Percentiles rank a stretch among this genome's conserved stretches.
phyloP scores from a whole-genome alignment of 2,113 vertebrate genomes.

The Lasiurus borealis region DNA sequence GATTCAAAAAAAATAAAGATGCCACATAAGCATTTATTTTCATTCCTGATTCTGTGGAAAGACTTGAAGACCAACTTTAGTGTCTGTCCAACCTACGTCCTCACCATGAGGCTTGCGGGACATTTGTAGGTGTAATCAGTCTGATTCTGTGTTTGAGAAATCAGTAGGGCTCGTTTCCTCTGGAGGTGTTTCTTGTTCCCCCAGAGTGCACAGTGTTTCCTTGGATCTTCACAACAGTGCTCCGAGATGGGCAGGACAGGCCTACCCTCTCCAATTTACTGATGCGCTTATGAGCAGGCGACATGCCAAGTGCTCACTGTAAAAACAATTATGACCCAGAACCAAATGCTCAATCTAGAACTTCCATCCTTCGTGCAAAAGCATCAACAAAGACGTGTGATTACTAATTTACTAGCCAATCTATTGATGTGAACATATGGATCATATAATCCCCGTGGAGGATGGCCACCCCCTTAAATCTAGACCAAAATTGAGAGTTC shows the following conservation, averaged over 20 bases:
- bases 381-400: neutral
- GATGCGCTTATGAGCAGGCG: neutral
- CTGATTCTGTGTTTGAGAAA: neutral
- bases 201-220: neutral
- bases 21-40: slow-evolving; percentile 22
- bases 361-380: neutral
- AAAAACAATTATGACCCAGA: neutral
- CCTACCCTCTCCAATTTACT: neutral
- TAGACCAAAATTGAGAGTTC: neutral
- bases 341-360: neutral
- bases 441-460: neutral
- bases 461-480: neutral
- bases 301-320: neutral
- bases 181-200: neutral
- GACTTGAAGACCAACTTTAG: neutral
- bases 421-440: neutral
- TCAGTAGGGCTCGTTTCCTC: neutral
- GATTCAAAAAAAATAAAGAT: neutral
- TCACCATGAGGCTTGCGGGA: neutral
- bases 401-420: neutral
- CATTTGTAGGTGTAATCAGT: neutral
- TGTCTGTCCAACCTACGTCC: neutral
- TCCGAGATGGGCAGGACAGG: neutral
- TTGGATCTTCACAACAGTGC: slow-evolving; percentile 1
- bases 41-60: slow-evolving; percentile 1